Conservation (phyloP, 2,888 invertebrate species). For the Acanthosoma haemorrhoidale region DNA sequence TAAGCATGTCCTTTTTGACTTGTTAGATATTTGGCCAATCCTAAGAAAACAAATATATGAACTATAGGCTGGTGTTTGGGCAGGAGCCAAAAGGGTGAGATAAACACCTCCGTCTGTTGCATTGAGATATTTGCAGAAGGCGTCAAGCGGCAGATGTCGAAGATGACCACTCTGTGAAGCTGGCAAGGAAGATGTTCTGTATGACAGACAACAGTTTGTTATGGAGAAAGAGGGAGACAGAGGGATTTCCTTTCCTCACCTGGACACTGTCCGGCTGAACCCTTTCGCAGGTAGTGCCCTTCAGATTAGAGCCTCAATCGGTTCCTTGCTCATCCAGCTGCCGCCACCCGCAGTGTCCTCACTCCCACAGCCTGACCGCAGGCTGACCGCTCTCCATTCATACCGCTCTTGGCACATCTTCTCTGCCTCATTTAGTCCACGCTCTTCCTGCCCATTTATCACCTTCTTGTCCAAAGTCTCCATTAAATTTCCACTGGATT, state of each 20-base stretch:
- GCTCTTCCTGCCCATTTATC: background rate
- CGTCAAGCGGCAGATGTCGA: no score
- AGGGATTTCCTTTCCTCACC: background rate
- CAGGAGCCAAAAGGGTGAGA: background rate
- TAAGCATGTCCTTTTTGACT: no score
- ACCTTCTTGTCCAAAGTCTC: slow-evolving; percentile 6
- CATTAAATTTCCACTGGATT: slow-evolving; percentile 1
- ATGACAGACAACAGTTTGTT: no score
- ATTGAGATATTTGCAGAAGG: no score
- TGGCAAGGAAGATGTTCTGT: slow-evolving; percentile 6
- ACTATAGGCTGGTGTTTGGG: no score
- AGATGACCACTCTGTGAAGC: no score
- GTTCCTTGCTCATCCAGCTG: background rate
- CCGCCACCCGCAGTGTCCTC: background rate
- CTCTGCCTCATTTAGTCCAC: no score
- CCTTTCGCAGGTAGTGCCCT: background rate
- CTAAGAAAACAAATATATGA: slow-evolving; percentile 1
- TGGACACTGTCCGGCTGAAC: background rate
- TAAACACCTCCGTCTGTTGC: no score
- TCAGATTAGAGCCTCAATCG: background rate
- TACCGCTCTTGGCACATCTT: no score
- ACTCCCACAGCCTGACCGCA: background rate
- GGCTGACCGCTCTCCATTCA: background rate
- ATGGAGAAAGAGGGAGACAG: no score
- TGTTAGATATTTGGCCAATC: no score